Base-by-base conservation (phyloP, 2,888 invertebrate species). In the Pachymerium ferrugineum region DNA sequence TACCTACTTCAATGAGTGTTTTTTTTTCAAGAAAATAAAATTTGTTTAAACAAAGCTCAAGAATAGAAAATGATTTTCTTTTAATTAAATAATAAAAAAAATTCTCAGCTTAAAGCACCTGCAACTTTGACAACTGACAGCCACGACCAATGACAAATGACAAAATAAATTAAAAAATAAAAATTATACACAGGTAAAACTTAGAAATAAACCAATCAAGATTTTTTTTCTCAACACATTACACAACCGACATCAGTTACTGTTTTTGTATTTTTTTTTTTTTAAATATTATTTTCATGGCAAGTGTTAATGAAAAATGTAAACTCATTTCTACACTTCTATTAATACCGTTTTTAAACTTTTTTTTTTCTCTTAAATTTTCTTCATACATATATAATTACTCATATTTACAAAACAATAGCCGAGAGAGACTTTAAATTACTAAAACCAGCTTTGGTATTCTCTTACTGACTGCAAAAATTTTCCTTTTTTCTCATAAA, bases 361-460 rank as follows among this genome's bases (percentile, higher is more conserved):
- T 62, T 62, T 28, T 10, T 62, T 62, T 25, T 25, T 62, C 28
- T 22, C n/a, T 6, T 54, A 54, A 6, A 54, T 54, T 54, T 54
- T 22, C 54, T 54, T 54, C 62, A 25, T 62, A 62, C 62, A 62
- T 62, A 28, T 62, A 62, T n/a, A n/a, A n/a, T 62, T 62, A 62
- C 62, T 62, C 62, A 62, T 62, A 62, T 62, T 62, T 62, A 62
- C 62, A 62, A 62, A 62, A 62, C 62, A 62, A 10, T 62, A 62
- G 62, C 62, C 62, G 28, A 62, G 62, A 62, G 14, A 62, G 25
- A 16, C 3, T 54, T 62, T 62, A 62, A 54, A 62, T 22, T 28
- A 28, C 62, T 62, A 62, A n/a, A n/a, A n/a, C n/a, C 62, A 62
- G 28, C 62, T 62, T 62, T 62, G 62, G 62, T 62, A 62, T 62